Conservation (phyloP, 2,113 vertebrate genomes). For the Anolis sagrei region DNA sequence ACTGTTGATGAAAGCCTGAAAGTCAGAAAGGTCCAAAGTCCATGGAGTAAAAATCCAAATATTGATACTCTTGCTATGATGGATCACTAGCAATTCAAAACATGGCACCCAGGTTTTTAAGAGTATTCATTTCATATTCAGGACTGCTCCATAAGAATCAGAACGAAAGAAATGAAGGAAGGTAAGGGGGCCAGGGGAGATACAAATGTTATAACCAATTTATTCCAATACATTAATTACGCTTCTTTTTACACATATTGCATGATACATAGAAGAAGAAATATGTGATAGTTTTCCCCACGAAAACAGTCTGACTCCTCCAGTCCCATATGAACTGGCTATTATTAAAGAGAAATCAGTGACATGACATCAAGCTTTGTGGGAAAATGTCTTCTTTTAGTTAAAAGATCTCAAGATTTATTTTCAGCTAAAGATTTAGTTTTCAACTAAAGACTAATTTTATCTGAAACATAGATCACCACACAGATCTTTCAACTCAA, state of each 20-base stretch:
- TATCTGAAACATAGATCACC: too few species aligned
- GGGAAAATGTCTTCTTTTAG: too few species aligned
- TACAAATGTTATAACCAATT: neutral
- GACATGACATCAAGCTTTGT: too few species aligned
- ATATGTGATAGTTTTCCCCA: neutral
- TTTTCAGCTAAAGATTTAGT: too few species aligned
- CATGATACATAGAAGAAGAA: neutral
- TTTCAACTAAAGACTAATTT: too few species aligned
- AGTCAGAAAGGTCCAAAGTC: constrained; percentile 44
- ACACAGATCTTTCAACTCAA: too few species aligned
- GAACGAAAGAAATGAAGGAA: neutral
- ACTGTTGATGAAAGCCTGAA: constrained; percentile 47
- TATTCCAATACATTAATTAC: neutral
- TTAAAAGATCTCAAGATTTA: too few species aligned
- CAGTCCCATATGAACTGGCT: too few species aligned
- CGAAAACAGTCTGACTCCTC: neutral
- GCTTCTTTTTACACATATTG: neutral
- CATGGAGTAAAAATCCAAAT: constrained; percentile 41
- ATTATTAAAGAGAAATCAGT: too few species aligned
- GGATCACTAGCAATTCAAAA: neutral
- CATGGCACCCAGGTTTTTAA: neutral
- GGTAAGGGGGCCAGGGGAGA: neutral
- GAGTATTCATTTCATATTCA: constrained; percentile 18
- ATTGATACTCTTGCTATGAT: constrained; percentile 23
- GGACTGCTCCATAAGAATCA: neutral